Percentiles rank a stretch among this genome's conserved stretches.
phyloP scores from a whole-genome alignment of 1,140 invertebrate species.

The Polyergus mexicanus region DNA sequence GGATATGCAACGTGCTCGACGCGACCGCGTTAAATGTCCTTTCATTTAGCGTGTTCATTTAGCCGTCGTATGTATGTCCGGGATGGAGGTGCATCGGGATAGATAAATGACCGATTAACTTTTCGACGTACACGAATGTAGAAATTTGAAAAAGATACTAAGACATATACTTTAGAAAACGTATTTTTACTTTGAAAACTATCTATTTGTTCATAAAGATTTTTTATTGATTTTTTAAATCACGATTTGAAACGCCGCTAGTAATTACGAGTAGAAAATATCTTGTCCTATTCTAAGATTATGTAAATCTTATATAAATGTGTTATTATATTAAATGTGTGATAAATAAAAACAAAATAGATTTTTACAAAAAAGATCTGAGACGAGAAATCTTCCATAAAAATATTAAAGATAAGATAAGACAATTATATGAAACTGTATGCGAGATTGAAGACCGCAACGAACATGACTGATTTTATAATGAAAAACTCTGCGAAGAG shows the following conservation, averaged over 20 bases:
- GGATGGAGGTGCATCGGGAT: not conserved
- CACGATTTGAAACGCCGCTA: not conserved
- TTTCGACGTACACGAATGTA: not conserved
- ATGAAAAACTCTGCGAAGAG: not conserved
- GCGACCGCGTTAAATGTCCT: constrained; percentile 55
- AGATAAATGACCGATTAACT: constrained; percentile 7
- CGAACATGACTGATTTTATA: not conserved
- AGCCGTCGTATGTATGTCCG: constrained; percentile 42
- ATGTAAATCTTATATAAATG: no score
- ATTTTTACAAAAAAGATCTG: not conserved
- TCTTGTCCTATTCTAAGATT: no score
- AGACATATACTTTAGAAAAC: not conserved
- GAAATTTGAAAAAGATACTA: not conserved
- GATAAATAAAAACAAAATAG: no score
- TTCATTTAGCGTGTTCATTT: constrained; percentile 66
- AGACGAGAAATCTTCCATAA: not conserved
- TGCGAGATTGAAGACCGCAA: not conserved
- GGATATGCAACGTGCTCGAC: constrained; percentile 65
- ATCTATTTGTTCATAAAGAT: not conserved
- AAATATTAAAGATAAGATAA: not conserved
- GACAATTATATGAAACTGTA: not conserved
- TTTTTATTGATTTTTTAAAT: not conserved
- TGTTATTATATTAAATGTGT: no score
- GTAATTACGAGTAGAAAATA: no score
- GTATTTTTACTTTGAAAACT: not conserved